Base-by-base conservation (phyloP, 2,888 invertebrate genomes). In the Epirrhoe tristata region DNA sequence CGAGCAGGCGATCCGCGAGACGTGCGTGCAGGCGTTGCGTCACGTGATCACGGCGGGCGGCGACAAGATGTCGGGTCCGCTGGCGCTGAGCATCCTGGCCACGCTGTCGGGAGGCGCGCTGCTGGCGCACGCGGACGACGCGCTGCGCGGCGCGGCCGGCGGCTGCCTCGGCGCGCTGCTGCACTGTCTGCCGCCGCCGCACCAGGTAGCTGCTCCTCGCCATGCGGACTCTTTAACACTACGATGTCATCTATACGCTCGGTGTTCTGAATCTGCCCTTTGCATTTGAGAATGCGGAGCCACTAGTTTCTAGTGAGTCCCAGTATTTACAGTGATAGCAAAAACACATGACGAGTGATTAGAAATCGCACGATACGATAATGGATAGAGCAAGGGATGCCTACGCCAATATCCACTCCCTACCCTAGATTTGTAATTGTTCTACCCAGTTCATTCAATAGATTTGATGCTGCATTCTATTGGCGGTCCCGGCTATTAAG, bases 151-250 rank as follows among this genome's bases (percentile, higher is more conserved):
- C 74, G 96, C 97, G 43, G 97, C 97, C 4, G 98, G 98, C 12
- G 99, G 98, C 46, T 98, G 98, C 87, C 94, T 99, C 57, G 98
- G 99, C 16, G 97, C 98, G 1, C 91, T 99, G 66, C 93, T 96
- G 81, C 95, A 95, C 87, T 96, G 96, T 93, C 94, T 99, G 71
- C 94, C 95, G 16, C 91, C 95, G 0, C 95, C 96, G 57, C 97
- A 98, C 82, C 94, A 67, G 67, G 67, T 67, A 52, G 8, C 8
- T 6, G 10, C 5, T 14, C 39, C 24, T 24, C 24, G 24, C 24
- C 24, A 24, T 24, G 3, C 24, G 1, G 24, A 24, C 24, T 24
- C 24, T 24, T 24, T 24, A 2, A 24, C 24, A 2, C 3, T 24
- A 24, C 24, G 10, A 34, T 7, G 7, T 7, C 34, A 34, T 34